These are phyloP conservation scores for Idaea biselata DNA, from an alignment of 2,888 invertebrate genomes.

Conservation along the genomic window DNA sequence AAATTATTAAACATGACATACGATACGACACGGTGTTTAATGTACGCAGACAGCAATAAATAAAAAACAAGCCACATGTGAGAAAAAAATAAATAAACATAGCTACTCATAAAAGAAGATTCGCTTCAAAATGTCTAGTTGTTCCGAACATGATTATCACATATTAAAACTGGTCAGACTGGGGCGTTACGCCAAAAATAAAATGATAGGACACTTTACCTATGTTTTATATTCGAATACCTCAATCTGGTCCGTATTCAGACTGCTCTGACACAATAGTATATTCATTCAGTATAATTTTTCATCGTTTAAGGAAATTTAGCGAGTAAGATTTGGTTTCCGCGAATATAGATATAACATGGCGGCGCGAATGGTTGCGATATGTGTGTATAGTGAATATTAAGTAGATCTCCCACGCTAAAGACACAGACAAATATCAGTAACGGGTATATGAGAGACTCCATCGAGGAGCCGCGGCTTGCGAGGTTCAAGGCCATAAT, in stretches of 20 bases:
- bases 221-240: conserved; percentile 24
- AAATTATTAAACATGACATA: neutral
- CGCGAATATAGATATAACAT: conserved; percentile 20
- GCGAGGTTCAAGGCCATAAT: conserved; percentile 63
- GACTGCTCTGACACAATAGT: conserved; percentile 8
- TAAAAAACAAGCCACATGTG: conserved; percentile 15
- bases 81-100: conserved; percentile 28
- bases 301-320: conserved; percentile 20
- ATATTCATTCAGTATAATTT: conserved; percentile 17
- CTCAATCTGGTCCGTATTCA: conserved; percentile 16
- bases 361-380: conserved; percentile 6
- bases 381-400: conserved; percentile 25
- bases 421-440: conserved; percentile 35
- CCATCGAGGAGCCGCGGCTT: conserved; percentile 31
- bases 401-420: conserved; percentile 46
- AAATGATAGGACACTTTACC: conserved; percentile 41
- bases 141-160: conserved; percentile 27
- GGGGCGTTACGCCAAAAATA: conserved; percentile 52
- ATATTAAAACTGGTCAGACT: conserved; percentile 36
- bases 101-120: conserved; percentile 20
- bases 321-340: conserved; percentile 17
- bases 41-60: neutral
- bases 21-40: neutral
- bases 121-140: conserved; percentile 37
- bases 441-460: conserved; percentile 38